A percentile compares a stretch with the other conserved stretches of the same genome.
phyloP scores from a whole-genome alignment of 2,797 vertebrate species.

The Graptemys geographica region DNA sequence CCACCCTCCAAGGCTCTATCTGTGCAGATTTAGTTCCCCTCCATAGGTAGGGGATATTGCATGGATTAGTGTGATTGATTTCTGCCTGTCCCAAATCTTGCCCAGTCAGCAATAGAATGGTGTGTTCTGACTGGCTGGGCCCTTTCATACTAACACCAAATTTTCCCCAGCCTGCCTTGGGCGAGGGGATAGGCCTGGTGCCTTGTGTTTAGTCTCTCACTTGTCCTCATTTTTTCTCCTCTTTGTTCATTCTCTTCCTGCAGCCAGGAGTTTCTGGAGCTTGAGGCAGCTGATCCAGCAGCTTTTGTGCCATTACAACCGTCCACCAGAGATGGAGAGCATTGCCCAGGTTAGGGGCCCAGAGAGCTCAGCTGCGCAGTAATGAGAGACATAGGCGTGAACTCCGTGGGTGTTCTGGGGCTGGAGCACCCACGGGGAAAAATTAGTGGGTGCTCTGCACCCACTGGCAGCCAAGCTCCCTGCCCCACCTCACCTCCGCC shows the following conservation, averaged over 20 bases:
- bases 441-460: too few species aligned
- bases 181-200: background rate
- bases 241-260: slow-evolving; percentile 31
- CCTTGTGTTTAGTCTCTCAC: slow-evolving; percentile 6
- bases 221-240: background rate
- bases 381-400: background rate
- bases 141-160: background rate
- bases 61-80: background rate
- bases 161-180: background rate
- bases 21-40: background rate
- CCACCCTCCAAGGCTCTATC: background rate
- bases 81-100: background rate
- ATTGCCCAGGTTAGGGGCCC: slow-evolving; percentile 58
- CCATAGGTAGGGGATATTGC: background rate
- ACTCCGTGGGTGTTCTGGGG: too few species aligned
- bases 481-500: too few species aligned
- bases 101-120: background rate
- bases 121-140: background rate
- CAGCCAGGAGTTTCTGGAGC: slow-evolving; percentile 50
- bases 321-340: slow-evolving; percentile 14
- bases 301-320: slow-evolving; percentile 58
- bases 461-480: too few species aligned
- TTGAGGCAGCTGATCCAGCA: slow-evolving; percentile 67
- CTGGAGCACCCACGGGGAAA: too few species aligned
- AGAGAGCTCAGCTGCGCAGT: background rate